Base-by-base conservation (phyloP, 2,113 vertebrate species). In the Brevimyrus niger region DNA sequence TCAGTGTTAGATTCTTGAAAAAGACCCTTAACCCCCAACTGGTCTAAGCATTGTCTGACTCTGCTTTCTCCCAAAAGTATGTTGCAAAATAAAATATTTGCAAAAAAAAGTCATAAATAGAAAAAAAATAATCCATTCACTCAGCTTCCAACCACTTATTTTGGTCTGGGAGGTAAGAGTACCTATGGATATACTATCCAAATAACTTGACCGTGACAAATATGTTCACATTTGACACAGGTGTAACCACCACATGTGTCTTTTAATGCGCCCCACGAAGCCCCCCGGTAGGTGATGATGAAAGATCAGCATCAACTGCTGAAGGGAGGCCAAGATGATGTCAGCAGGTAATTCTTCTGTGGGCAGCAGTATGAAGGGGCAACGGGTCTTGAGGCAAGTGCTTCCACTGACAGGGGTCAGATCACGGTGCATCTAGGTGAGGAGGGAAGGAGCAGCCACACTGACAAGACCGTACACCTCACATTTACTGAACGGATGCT, bases 301-400 rank as follows among this genome's bases (percentile, higher is more conserved):
- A 90, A 86, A 89, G 95, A 94, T 94, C 94, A 92, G 90, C 90
- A 93, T 94, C 94, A 94, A 94, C 94, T 95, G 94, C 95, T 93
- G 92, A 80, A 83, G 90, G 90, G 91, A 92, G 91, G 91, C 91
- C 91, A 90, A 95, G 95, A 93, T 95, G 95, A 95, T 94, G 94
- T 92, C 93, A 93, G 93, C 93, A 91, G 93, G 92, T 95, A 95
- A 93, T 92, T 93, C 93, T 93, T 94, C 95, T 95, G 95, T 96
- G 95, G 95, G 94, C 94, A 94, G 92, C 94, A 38, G 94, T 94
- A 94, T 94, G 94, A 87, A 89, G 92, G 93, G 92, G 91, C 93
- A 92, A 94, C 96, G 90, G 90, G 94, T 95, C 94, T 94, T 90
- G 91, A 95, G 92, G 83, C 90, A 91, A 90, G 92, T 89, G 92